Base-by-base conservation (phyloP, 2,113 vertebrate genomes). In the Pyrgilauda ruficollis region DNA sequence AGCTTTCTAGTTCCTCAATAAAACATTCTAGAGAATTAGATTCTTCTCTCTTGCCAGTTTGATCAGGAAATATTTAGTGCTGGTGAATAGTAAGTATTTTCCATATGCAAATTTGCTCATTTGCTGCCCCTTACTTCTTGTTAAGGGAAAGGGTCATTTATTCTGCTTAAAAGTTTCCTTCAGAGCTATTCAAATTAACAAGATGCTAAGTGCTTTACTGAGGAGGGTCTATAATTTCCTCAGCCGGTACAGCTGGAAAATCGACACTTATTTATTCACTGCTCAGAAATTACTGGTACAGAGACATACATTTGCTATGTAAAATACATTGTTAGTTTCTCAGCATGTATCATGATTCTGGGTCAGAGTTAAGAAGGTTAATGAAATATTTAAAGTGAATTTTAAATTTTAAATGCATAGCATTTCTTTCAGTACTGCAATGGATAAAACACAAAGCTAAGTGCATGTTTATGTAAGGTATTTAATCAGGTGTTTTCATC, bases 201-300 rank as follows among this genome's bases (percentile, higher is more conserved):
- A 86, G 70, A 96, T 93, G 84, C 78, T 93, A 80, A 95, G 75
- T 81, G 79, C 39, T 81, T 93, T 86, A n/a, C 82, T 49, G 85
- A 74, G 68, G 91, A 94, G 93, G 90, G 73, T 86, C 87, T 95
- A 76, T 95, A 90, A 96, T 93, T 95, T 95, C 82, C 87, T 85
- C 79, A 49, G 47, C 94, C 31, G 43, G 93, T 94, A 78, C 59
- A 93, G 92, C 96, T 91, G 87, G 96, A 97, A 96, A 94, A 94
- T 90, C 76, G 15, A 72, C 28, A 3, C 87, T 83, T 89, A 83
- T 94, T 83, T 92, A 64, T 56, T 89, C 76, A 68, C 9, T 61
- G 47, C 59, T 84, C 64, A 75, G 61, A 86, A 93, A 87, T 58
- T 64, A 52, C 63, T 62, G 52, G 44, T 37, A 68, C 53, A 84